Conservation (phyloP, 1,140 invertebrate species). For the Lycorma delicatula region DNA sequence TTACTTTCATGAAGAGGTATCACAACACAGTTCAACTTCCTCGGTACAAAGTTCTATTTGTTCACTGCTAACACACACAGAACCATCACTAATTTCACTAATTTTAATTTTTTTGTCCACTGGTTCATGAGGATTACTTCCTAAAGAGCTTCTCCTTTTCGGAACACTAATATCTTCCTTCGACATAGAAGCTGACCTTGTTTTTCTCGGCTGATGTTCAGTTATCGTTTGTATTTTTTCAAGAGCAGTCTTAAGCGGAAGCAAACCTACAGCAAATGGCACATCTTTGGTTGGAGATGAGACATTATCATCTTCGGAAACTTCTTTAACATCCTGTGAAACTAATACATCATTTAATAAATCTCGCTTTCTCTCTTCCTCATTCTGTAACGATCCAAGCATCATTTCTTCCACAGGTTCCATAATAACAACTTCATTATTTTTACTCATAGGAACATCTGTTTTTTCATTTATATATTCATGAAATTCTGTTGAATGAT, state of each 20-base stretch:
- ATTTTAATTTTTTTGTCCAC: constrained; percentile 15
- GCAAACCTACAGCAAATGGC: constrained; percentile 41
- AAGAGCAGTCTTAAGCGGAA: constrained; percentile 40
- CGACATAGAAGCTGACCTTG: constrained; percentile 30
- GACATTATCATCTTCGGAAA: background rate
- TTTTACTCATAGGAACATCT: too few relatives aligned
- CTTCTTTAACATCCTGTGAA: background rate
- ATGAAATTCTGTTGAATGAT: too few relatives aligned
- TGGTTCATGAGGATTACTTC: background rate
- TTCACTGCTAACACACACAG: too few relatives aligned
- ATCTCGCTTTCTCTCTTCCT: too few relatives aligned
- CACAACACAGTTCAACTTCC: too few relatives aligned
- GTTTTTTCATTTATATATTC: too few relatives aligned
- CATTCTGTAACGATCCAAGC: background rate
- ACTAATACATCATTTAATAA: too few relatives aligned
- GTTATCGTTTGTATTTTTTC: constrained; percentile 42
- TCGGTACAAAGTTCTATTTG: too few relatives aligned
- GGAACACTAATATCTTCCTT: constrained; percentile 6
- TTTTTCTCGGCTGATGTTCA: constrained; percentile 43
- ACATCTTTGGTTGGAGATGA: constrained; percentile 37
- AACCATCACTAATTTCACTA: background rate
- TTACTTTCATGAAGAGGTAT: too few relatives aligned
- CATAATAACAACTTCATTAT: constrained; percentile 23
- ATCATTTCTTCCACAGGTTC: constrained; percentile 30
- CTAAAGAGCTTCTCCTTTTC: constrained; percentile 10